Base-by-base conservation (phyloP, 2,797 vertebrate species). In the Notoglanidium macrostoma region DNA sequence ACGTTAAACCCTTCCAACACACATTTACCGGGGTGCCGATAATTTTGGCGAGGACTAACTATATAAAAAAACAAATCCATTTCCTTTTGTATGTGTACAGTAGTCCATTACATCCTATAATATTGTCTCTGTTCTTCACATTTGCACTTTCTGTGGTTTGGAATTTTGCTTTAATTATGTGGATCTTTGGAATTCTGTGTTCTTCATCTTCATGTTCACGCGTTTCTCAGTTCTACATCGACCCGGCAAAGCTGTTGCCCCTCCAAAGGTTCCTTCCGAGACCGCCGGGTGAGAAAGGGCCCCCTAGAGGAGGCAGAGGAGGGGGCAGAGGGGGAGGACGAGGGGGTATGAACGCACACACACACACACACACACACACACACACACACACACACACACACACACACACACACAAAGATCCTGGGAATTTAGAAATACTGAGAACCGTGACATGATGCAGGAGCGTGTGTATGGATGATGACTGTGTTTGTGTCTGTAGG, bases 251-350 rank as follows among this genome's bases (percentile, higher is more conserved):
- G 93, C 94, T 99, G 68, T 94, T 99, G 0, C 98, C 98, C 0
- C 95, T 99, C 86, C 98, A 99, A 91, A 96, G 98, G 55, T 99
- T 99, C 95, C 95, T 99, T 29, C 98, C 98, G 46, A 95, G 97
- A 73, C 98, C 98, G 0, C 97, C 98, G 0, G 98, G 98, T 89
- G 98, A 98, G 93, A 99, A 97, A 93, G 97, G 97, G 5, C 95
- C 97, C 0, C 96, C 97, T 0, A 95, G 97, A 92, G 98, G 98
- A 26, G 96, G 97, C 6, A 91, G 97, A 72, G 95, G 97, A 44
- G 97, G 98, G 19, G 95, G 96, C 40, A 90, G 97, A 92, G 96
- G 98, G 15, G 96, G 96, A 63, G 95, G 95, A 89, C 91, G 97
- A 92, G 96, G 96, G 93, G 96, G 96, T 95, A 78, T 91, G 79